phyloP scores from a whole-genome alignment of 2,888 invertebrate species.

The Zeuzera pyrina region DNA sequence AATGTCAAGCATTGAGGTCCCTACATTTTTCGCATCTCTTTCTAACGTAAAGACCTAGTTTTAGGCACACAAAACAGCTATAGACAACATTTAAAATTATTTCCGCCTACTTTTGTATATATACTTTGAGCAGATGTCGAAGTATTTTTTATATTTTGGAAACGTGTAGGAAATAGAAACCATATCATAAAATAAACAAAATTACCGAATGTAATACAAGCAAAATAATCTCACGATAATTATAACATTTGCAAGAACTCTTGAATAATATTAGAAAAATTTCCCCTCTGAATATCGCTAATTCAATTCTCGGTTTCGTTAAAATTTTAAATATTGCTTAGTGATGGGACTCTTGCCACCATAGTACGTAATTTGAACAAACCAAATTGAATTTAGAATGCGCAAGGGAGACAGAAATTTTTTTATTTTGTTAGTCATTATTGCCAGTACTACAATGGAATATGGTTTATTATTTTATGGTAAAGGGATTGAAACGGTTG shows the following conservation, averaged over 20 bases:
- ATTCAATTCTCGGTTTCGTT: constrained; percentile 52
- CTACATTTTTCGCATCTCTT: too few relatives aligned
- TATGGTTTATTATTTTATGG: constrained; percentile 10
- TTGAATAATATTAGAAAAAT: not conserved
- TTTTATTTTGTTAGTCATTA: constrained; percentile 13
- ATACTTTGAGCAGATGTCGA: too few relatives aligned
- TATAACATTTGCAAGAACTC: constrained; percentile 1
- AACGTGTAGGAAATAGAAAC: not conserved
- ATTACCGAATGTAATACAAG: constrained; percentile 3
- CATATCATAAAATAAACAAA: not conserved
- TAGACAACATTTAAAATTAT: too few relatives aligned
- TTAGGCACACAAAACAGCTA: too few relatives aligned
- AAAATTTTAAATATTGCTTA: constrained; percentile 52
- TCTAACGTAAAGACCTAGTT: too few relatives aligned
- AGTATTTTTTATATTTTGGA: too few relatives aligned
- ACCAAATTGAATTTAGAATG: constrained; percentile 51
- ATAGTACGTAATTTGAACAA: constrained; percentile 55
- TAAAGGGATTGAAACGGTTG: constrained; percentile 19
- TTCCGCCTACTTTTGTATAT: too few relatives aligned
- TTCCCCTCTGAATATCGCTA: constrained; percentile 21
- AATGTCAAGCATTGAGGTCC: too few relatives aligned
- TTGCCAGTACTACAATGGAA: not conserved
- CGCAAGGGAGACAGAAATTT: constrained; percentile 21
- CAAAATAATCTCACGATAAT: constrained; percentile 1
- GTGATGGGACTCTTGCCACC: constrained; percentile 43